Percentiles rank a stretch among this genome's conserved stretches.
phyloP scores from a whole-genome alignment of 2,888 invertebrate species.

The Caenorhabditis afra region DNA sequence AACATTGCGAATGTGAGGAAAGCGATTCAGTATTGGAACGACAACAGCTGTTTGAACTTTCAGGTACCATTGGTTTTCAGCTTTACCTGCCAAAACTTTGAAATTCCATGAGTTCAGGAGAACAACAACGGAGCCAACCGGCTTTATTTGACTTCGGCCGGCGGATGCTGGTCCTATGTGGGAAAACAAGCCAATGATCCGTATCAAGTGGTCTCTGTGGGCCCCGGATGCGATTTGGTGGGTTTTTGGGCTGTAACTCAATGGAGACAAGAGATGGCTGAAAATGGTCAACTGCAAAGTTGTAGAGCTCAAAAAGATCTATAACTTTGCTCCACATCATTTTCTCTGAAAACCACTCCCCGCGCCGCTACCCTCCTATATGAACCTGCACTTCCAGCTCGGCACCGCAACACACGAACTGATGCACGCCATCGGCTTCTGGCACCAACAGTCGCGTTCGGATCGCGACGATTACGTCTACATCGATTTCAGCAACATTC shows the following conservation, averaged over 20 bases:
- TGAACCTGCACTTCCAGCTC: too few relatives aligned
- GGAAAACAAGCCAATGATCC: slow-evolving; percentile 55
- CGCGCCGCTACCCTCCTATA: too few relatives aligned
- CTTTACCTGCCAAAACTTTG: not conserved
- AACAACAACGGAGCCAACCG: slow-evolving; percentile 48
- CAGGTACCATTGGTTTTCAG: slow-evolving; percentile 10
- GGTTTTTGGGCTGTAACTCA: not conserved
- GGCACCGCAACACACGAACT: slow-evolving; percentile 65
- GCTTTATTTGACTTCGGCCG: slow-evolving; percentile 48
- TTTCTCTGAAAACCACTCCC: too few relatives aligned
- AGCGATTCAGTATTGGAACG: slow-evolving; percentile 62
- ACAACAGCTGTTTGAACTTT: slow-evolving; percentile 61
- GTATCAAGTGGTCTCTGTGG: slow-evolving; percentile 62
- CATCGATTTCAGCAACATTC: slow-evolving; percentile 61
- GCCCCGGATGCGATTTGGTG: slow-evolving; percentile 62
- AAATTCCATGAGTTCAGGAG: slow-evolving; percentile 56
- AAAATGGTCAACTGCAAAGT: slow-evolving; percentile 4
- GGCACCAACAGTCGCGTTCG: slow-evolving; percentile 61
- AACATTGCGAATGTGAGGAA: slow-evolving; percentile 56
- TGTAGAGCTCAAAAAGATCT: not conserved
- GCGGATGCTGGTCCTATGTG: slow-evolving; percentile 67
- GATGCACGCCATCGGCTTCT: slow-evolving; percentile 64
- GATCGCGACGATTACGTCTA: slow-evolving; percentile 62
- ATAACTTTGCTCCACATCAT: too few relatives aligned
- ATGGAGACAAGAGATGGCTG: not conserved